Evolutionary conservation across 2,113 vertebrate species (phyloP), one percentile per base, ranked within the genome.

Genomic region (Phocoena sinus): DNA sequence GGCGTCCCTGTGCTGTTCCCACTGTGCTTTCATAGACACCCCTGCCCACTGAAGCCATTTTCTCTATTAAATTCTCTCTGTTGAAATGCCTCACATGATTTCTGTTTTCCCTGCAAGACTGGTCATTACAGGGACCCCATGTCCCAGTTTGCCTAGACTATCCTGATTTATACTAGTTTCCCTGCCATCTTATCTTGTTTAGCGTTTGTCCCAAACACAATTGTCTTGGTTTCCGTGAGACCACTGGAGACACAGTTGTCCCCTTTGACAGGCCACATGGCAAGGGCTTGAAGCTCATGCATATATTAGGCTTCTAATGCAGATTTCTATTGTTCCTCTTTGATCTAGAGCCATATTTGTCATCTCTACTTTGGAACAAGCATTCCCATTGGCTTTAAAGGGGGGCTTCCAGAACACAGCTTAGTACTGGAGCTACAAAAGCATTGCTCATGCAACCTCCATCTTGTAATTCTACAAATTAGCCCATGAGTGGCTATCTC

Each of bases 1-100:
- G 3, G 18, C 44, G 10, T 53, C 28, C 44, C 10, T 2, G 5
- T 1, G 2, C 8, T 11, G 21, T 3, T 15, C 5, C 41, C 15
- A 2, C 6, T 6, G 10, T 11, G 8, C 4, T 73, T 38, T 56
- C 82, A 26, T 21, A 23, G 11, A 36, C 21, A 63, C 20, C 25
- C 23, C 44, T 4, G 13, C 8, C 2, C 20, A 5, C n/a, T 3
- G 2, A 63, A 47, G 18, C 11, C 41, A 7, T 33, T 88, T 67
- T 63, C 23, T 71, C 1, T 31, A 26, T 25, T 56, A 26, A 20
- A 31, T 36, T 85, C 26, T 79, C 47, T 84, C 76, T 80, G 26
- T 53, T 89, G 60, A 80, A 62, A 94, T 25, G 50, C 36, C 58
- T 47, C 31, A 2, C n/a, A 1, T 33, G 53, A 18, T 50, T 80